These are phyloP conservation scores for Anagrus nilaparvatae DNA, from an alignment of 1,140 invertebrate species.

Conservation along the genomic window DNA sequence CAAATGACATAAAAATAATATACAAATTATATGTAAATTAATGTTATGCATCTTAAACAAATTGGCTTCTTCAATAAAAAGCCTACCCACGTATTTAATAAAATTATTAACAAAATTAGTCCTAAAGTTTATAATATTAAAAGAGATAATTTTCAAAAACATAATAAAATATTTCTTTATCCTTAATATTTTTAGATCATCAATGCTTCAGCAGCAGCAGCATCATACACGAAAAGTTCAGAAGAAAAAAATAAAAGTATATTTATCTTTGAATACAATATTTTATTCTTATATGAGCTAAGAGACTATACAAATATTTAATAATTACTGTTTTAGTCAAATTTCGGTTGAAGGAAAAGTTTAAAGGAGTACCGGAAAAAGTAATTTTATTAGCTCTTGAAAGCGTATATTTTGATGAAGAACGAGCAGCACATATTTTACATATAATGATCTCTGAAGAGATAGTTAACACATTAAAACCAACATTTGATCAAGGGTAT, in stretches of 20 bases:
- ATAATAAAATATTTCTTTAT: no score
- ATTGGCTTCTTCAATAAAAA: no score
- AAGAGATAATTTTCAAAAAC: no score
- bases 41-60: no score
- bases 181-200: no score
- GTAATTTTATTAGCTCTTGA: constrained; percentile 77
- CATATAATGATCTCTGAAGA: constrained; percentile 54
- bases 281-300: constrained; percentile 8
- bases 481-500: constrained; percentile 38
- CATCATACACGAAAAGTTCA: constrained; percentile 53
- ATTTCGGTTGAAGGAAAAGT: constrained; percentile 59
- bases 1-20: no score
- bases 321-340: constrained; percentile 52
- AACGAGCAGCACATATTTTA: constrained; percentile 65
- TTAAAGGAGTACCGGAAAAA: constrained; percentile 63
- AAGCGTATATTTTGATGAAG: constrained; percentile 74
- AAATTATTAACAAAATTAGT: no score
- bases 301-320: constrained; percentile 6
- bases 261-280: constrained; percentile 19
- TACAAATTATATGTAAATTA: no score
- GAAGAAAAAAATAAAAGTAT: constrained; percentile 68
- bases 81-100: no score
- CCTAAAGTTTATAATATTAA: no score
- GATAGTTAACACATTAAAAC: constrained; percentile 32
- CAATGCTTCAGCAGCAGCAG: constrained; percentile 37